A percentile compares a stretch with the other conserved stretches of the same genome.
These are phyloP conservation scores for Notarius lentiginosus DNA, from an alignment of 2,113 vertebrate genomes.

Conservation along the genomic window DNA sequence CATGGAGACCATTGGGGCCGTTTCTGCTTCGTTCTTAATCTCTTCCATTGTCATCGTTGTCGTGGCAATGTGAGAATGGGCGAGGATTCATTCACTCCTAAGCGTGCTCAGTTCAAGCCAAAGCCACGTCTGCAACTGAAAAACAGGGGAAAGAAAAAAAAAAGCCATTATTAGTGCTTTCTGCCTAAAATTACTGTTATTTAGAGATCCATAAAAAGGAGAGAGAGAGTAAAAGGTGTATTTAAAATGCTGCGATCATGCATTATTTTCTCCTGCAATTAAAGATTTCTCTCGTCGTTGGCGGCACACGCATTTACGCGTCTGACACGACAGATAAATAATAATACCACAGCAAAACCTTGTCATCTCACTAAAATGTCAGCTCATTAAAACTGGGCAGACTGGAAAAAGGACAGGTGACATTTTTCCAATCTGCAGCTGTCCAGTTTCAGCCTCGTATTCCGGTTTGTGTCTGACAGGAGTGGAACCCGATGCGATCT, in stretches of 20 bases:
- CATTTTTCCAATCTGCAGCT: background rate
- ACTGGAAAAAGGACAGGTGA: background rate
- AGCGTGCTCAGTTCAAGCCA: conserved; percentile 15
- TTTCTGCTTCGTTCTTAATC: conserved; percentile 94
- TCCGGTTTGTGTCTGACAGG: background rate
- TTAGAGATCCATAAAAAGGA: background rate
- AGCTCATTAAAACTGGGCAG: background rate
- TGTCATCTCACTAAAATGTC: background rate
- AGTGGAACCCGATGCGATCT: background rate
- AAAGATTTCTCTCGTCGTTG: background rate
- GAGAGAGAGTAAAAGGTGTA: background rate
- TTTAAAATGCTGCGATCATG: background rate
- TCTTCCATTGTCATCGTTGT: conserved; percentile 97
- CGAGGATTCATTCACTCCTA: conserved; percentile 71
- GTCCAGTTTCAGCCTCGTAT: background rate
- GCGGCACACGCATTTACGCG: background rate
- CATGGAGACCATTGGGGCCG: conserved; percentile 90
- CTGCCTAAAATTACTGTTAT: background rate
- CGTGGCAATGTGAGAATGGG: conserved; percentile 62
- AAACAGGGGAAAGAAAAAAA: background rate
- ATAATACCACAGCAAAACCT: background rate
- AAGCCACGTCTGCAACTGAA: conserved; percentile 19
- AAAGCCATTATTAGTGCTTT: background rate
- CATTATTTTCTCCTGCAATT: background rate
- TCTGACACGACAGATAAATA: background rate